Evolutionary conservation across 1,140 invertebrate genomes (phyloP).

Genomic region (Myzus persicae): DNA sequence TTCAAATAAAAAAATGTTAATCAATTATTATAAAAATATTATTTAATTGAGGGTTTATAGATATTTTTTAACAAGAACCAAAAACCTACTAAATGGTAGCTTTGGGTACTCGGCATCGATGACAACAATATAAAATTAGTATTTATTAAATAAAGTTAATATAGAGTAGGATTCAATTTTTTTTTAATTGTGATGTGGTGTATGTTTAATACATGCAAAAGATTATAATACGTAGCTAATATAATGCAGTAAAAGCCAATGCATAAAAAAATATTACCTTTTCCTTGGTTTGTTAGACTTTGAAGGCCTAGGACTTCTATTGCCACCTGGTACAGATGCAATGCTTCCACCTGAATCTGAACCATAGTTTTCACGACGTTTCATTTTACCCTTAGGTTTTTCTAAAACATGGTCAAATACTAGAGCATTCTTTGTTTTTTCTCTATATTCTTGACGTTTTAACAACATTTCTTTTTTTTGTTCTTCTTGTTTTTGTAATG

Average conservation of each 20-base stretch:
- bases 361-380: constrained; percentile 70
- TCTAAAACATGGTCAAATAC: constrained; percentile 82
- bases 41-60: no score
- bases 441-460: constrained; percentile 92
- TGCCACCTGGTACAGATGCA: constrained; percentile 19
- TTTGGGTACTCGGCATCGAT: no score
- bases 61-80: no score
- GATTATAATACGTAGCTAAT: no score
- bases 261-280: constrained; percentile 20
- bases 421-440: constrained; percentile 92
- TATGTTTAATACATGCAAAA: no score
- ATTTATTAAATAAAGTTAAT: no score
- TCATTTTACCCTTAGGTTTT: constrained; percentile 66
- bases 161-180: no score
- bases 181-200: no score
- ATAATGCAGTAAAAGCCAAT: neutral
- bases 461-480: constrained; percentile 84
- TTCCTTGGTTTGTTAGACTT: constrained; percentile 56
- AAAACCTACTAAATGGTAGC: no score
- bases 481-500: constrained; percentile 73
- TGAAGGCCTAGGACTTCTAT: constrained; percentile 37
- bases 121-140: no score
- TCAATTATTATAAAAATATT: no score
- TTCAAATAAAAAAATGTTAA: no score
- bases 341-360: constrained; percentile 71